Conservation (phyloP, 1,140 invertebrate genomes). For the Calliphora vicina region DNA sequence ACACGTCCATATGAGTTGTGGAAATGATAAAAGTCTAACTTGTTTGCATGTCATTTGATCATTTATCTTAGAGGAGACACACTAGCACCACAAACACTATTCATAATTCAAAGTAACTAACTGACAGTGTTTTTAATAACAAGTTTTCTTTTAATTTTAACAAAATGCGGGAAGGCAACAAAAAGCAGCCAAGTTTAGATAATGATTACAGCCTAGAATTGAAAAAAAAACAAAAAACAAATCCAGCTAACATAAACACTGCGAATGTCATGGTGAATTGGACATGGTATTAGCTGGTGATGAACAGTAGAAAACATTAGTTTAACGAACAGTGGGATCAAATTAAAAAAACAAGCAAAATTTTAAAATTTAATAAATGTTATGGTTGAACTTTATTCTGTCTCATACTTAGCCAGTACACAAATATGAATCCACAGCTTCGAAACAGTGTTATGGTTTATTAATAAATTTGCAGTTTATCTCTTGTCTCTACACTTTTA, state of each 20-base stretch:
- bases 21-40: background rate
- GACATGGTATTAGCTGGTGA: background rate
- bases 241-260: background rate
- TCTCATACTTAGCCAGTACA: no score
- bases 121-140: conserved; percentile 21
- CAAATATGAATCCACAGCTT: no score
- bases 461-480: no score
- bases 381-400: no score
- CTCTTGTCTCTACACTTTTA: background rate
- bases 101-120: background rate
- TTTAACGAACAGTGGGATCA: no score
- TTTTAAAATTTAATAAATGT: no score
- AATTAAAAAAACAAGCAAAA: no score
- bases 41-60: conserved; percentile 22
- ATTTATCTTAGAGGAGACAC: conserved; percentile 4
- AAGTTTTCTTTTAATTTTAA: background rate
- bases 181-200: no score
- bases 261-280: background rate
- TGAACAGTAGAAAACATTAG: background rate
- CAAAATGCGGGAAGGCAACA: background rate
- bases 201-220: background rate
- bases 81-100: background rate
- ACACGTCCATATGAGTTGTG: background rate
- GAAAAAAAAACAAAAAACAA: no score
- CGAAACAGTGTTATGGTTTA: no score